Evolutionary conservation across 92 coral and sea anemone genomes (phyloP), one percentile per base, ranked within the genome.

Genomic region (Virgularia gustaviana): DNA sequence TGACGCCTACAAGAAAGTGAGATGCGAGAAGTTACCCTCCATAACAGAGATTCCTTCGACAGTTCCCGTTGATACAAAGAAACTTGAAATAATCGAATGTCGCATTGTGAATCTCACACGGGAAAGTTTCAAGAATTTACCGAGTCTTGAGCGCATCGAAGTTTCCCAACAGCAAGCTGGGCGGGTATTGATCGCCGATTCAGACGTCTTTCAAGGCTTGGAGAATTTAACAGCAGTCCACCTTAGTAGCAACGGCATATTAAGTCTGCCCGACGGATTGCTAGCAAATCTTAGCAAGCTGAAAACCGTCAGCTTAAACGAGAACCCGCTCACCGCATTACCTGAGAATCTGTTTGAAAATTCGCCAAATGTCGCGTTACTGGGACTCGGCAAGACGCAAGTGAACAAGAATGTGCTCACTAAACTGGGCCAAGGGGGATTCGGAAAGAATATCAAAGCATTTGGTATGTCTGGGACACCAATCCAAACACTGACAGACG

Each of bases 261-360:
- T 61, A 6, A 31, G 60, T 4, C 75, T 68, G 13, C 75, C 71
- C 18, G 51, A 59, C 18, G 75, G 75, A 15, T 49, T 68, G 24
- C 51, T 68, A 16, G 75, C 75, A 2, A 68, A 68, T 47, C 75
- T 68, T 32, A 19, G 44, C 20, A 30, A 23, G 3, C 36, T 68
- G 31, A 23, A 1, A 18, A 4, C 9, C 2, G 61, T 68, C 33
- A 4, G 2, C 0, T 32, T 68, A 10, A 31, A 24, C 36, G 18
- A 49, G 31, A 68, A 49, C n/a, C 75, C 44, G 0, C 27, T 68
- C 19, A 5, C 0, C 1, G 34, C 33, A 30, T 51, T 68, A 31
- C 75, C 75, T 34, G 60, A 49, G 30, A 45, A 68, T 35, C 36
- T 68, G 60, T 25, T 68, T 51, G 24, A 68, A 68, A 68, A 68